Percentiles rank a stretch among this genome's conserved stretches.
Evolutionary conservation across 2,888 invertebrate species (phyloP).

Genomic region (Caradrina clavipalpis): DNA sequence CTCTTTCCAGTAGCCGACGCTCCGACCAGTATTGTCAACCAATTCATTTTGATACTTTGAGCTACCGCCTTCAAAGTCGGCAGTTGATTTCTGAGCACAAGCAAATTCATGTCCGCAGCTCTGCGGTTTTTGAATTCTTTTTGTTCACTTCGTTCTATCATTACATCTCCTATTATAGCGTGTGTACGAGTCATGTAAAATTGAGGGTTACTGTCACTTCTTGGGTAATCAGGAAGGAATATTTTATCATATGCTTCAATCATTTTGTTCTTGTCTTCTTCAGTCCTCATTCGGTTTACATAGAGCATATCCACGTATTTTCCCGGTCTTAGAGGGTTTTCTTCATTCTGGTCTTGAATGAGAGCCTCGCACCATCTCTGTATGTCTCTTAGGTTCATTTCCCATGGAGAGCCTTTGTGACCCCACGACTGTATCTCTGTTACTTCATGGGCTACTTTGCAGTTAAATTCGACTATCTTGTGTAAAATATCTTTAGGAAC

Average conservation of each 20-base stretch:
- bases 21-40: constrained; percentile 97
- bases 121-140: constrained; percentile 81
- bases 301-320: constrained; percentile 95
- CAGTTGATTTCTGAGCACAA: constrained; percentile 91
- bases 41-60: constrained; percentile 97
- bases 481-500: constrained; percentile 91
- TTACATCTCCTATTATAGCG: constrained; percentile 93
- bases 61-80: constrained; percentile 94
- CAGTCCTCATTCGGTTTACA: constrained; percentile 95
- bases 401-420: constrained; percentile 97
- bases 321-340: constrained; percentile 85
- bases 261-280: constrained; percentile 94
- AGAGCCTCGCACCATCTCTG: constrained; percentile 97
- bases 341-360: constrained; percentile 79
- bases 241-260: constrained; percentile 85
- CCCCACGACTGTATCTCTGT: constrained; percentile 93
- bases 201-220: constrained; percentile 90
- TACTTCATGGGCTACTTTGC: constrained; percentile 92
- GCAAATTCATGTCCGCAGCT: constrained; percentile 80
- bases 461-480: constrained; percentile 95
- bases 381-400: constrained; percentile 98
- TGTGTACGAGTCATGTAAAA: constrained; percentile 91
- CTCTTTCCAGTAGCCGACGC: constrained; percentile 95
- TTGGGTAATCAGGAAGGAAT: constrained; percentile 86
- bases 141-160: constrained; percentile 81